Percentiles rank a stretch among this genome's conserved stretches.
Conservation (phyloP, 2,888 invertebrate species). For the Drosophila siamana region DNA sequence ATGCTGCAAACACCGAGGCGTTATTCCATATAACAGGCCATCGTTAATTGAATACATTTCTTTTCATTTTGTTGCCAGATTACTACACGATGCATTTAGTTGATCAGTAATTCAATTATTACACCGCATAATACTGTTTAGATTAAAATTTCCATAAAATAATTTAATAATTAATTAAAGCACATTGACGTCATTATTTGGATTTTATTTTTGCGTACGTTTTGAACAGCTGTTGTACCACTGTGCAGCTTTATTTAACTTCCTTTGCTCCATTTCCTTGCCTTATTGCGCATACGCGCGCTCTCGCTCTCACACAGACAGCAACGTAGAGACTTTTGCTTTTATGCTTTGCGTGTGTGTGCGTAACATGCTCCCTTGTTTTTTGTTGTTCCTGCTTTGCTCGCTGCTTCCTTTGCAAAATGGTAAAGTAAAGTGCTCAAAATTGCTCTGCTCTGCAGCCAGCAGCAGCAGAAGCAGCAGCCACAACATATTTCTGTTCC, state of each 20-base stretch:
- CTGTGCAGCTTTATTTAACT: constrained; percentile 52
- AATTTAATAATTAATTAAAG: background rate
- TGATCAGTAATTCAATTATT: too few species aligned
- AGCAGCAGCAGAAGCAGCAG: constrained; percentile 10
- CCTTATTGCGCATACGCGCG: constrained; percentile 49
- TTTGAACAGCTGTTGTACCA: constrained; percentile 20
- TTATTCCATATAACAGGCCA: background rate
- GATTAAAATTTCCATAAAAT: too few species aligned
- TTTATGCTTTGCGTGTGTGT: constrained; percentile 17
- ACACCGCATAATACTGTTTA: too few species aligned
- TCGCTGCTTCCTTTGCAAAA: constrained; percentile 67
- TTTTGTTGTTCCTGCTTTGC: constrained; percentile 67
- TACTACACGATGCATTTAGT: background rate
- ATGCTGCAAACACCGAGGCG: background rate
- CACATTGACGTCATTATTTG: background rate
- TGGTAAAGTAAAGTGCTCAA: constrained; percentile 81
- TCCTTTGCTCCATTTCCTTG: constrained; percentile 55
- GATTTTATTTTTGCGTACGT: too few species aligned
- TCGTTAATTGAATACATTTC: background rate
- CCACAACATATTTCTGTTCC: constrained; percentile 36
- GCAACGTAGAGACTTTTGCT: constrained; percentile 1
- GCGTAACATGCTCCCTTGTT: constrained; percentile 60
- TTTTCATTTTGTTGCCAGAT: background rate
- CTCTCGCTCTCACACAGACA: constrained; percentile 14
- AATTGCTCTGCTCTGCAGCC: constrained; percentile 66